These are phyloP conservation scores for Corydoras maculifer DNA, from an alignment of 2,113 vertebrate genomes.

Conservation along the genomic window DNA sequence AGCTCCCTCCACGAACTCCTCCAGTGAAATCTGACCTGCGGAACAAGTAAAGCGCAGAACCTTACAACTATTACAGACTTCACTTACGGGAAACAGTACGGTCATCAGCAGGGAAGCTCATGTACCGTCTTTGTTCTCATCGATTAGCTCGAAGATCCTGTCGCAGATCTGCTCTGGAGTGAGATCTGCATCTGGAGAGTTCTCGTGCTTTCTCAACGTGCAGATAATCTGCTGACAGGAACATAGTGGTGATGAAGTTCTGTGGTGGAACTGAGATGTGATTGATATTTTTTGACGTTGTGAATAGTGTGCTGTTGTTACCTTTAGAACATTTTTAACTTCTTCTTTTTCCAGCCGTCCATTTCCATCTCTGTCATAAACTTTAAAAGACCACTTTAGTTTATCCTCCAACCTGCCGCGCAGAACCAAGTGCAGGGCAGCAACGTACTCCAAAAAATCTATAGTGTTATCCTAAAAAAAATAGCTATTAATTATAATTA, in stretches of 20 bases:
- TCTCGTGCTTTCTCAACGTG: conserved; percentile 46
- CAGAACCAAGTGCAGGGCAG: conserved; percentile 71
- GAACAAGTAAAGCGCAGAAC: background rate
- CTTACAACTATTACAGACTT: too few relatives aligned
- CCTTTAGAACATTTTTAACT: conserved; percentile 69
- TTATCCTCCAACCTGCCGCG: conserved; percentile 76
- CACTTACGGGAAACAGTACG: too few relatives aligned
- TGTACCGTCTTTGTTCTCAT: conserved; percentile 62
- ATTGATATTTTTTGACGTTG: too few relatives aligned
- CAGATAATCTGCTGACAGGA: conserved; percentile 44
- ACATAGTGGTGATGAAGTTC: too few relatives aligned
- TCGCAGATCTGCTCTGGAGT: conserved; percentile 58
- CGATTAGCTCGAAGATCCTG: conserved; percentile 60
- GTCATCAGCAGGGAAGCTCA: background rate
- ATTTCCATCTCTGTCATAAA: conserved; percentile 77
- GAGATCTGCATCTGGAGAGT: conserved; percentile 26
- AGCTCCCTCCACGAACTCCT: conserved; percentile 64
- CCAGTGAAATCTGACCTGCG: conserved; percentile 59
- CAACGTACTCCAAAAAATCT: conserved; percentile 77
- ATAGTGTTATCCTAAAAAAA: conserved; percentile 67
- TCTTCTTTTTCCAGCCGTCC: conserved; percentile 73
- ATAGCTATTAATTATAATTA: too few relatives aligned
- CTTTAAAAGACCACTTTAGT: conserved; percentile 80
- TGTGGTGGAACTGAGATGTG: too few relatives aligned
- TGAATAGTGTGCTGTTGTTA: conserved; percentile 30